Base-by-base conservation (phyloP, 2,113 vertebrate species). In the Cyphomyrus plagiostoma region DNA sequence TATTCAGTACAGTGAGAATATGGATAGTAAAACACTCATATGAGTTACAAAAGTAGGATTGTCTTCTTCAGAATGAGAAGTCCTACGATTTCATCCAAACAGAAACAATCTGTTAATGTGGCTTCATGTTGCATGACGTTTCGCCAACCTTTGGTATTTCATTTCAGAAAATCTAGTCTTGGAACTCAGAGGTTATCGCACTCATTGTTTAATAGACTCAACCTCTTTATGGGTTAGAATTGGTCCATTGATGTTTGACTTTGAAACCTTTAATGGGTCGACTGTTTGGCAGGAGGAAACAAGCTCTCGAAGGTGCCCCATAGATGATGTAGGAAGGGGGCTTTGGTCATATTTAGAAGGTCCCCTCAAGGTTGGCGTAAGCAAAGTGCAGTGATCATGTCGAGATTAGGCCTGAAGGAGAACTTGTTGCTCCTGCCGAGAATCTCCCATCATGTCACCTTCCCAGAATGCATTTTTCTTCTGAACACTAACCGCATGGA, bases 81-180 rank as follows among this genome's bases (percentile, higher is more conserved):
- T 86, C 94, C 92, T 91, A 92, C 92, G 92, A 94, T 93, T 92
- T 62, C 87, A 7, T 95, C 93, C 93, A 95, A 94, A 89, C 85
- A 90, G 89, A 91, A 91, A 92, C 93, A 94, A 94, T 92, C 91
- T 91, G 92, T 93, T 93, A 90, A 91, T 92, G 91, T 90, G 92
- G 90, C 89, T 92, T 53, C 88, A 91, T 92, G 90, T 56, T 87
- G 26, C n/a, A 66, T 39, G 86, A 92, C 91, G 58, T 91, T 85
- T 84, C 88, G 92, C 92, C 90, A 92, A 49, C 89, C 92, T 93
- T 94, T 93, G 92, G 94, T 91, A 91, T 92, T 88, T 17, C 48
- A 58, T 35, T 46, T 91, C 62, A 70, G 90, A 92, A 91, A 91
- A 91, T 89, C 26, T 70, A 80, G 58, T 90, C 89, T 66, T 88